These are phyloP conservation scores for Peromyscus eremicus DNA, from an alignment of 2,797 vertebrate genomes.

Conservation along the genomic window DNA sequence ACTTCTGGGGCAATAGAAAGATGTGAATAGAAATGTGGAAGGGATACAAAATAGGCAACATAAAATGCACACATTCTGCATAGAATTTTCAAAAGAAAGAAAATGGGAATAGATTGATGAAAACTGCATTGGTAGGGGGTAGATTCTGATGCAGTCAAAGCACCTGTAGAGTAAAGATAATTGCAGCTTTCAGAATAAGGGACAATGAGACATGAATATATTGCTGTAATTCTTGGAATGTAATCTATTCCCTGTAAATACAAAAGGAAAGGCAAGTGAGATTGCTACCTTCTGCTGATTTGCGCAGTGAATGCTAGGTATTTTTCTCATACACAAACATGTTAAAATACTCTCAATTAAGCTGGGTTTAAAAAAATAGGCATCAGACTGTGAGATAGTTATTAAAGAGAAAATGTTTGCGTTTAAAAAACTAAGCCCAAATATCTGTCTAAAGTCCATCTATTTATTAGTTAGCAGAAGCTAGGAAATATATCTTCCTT, in stretches of 20 bases:
- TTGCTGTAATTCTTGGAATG: not conserved
- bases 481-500: not conserved
- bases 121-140: not conserved
- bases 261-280: not conserved
- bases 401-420: not conserved
- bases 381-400: not conserved
- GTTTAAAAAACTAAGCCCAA: not conserved
- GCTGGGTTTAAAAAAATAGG: not conserved
- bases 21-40: not conserved
- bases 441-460: not conserved
- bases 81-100: not conserved
- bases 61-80: not conserved
- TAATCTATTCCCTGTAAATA: constrained; percentile 22
- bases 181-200: constrained; percentile 26
- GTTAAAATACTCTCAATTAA: not conserved
- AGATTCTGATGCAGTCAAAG: not conserved
- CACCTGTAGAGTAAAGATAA: constrained; percentile 56
- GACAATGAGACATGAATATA: constrained; percentile 49
- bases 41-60: not conserved
- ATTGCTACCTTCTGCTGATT: not conserved
- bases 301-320: not conserved
- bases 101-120: not conserved
- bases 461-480: not conserved
- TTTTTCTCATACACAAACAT: not conserved
- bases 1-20: not conserved